Percentiles rank a stretch among this genome's conserved stretches.
Conservation (phyloP, 2,113 vertebrate species). For the Ailuropoda melanoleuca region DNA sequence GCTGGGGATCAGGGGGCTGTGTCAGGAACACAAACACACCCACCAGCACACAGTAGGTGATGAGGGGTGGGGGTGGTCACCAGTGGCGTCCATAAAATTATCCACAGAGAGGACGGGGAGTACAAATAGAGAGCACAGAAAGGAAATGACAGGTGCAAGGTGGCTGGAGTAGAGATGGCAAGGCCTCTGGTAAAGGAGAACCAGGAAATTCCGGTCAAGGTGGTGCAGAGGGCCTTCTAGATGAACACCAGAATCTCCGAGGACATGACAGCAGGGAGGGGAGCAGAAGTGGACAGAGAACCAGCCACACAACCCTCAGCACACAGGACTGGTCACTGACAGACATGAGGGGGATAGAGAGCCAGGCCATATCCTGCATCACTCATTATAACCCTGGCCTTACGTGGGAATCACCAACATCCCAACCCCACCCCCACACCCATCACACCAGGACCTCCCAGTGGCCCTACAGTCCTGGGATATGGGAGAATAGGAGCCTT, state of each 20-base stretch:
- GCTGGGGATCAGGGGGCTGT: accelerated
- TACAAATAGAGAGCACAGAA: not conserved
- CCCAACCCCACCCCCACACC: accelerated
- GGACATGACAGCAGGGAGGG: not conserved
- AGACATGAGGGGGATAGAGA: not conserved
- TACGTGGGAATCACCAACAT: not conserved
- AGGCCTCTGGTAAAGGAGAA: not conserved
- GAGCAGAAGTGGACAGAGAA: not conserved
- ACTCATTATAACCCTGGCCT: not conserved
- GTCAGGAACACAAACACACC: not conserved
- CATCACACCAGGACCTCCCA: not conserved
- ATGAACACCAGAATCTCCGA: not conserved
- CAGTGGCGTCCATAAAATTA: not conserved
- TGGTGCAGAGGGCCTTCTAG: not conserved
- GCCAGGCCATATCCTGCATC: too few species aligned
- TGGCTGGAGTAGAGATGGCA: not conserved
- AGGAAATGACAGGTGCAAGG: not conserved
- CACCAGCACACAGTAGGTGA: not conserved
- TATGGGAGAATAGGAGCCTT: not conserved
- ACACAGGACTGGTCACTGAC: not conserved
- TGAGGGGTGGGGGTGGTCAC: too few species aligned
- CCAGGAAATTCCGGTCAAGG: not conserved
- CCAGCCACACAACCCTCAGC: too few species aligned
- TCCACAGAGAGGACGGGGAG: not conserved
- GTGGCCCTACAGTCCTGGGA: not conserved